phyloP scores from a whole-genome alignment of 2,797 vertebrate species.

The Chelon auratus region DNA sequence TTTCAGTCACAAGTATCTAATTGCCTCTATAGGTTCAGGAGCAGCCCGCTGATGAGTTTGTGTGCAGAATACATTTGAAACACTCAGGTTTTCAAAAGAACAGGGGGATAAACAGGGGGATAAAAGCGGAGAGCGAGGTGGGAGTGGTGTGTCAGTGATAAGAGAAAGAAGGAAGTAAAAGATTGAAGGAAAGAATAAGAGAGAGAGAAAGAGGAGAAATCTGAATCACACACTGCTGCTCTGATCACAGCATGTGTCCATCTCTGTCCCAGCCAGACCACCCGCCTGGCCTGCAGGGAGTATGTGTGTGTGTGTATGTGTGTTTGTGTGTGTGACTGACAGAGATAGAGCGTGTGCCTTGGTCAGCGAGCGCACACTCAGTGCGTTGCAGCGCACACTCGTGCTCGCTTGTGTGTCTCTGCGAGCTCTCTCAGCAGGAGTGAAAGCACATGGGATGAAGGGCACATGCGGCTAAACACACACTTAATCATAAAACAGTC shows the following conservation, averaged over 20 bases:
- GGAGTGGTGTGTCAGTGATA: constrained; percentile 52
- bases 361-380: constrained; percentile 49
- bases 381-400: constrained; percentile 43
- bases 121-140: constrained; percentile 42
- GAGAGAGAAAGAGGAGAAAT: constrained; percentile 44
- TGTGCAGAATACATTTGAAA: constrained; percentile 74
- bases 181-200: constrained; percentile 48
- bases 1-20: constrained; percentile 66
- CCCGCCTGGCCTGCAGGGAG: constrained; percentile 66
- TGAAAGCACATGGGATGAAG: constrained; percentile 70
- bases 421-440: constrained; percentile 65
- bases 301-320: constrained; percentile 35
- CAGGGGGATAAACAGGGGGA: constrained; percentile 59
- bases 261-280: constrained; percentile 71
- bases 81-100: constrained; percentile 63
- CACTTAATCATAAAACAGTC: constrained; percentile 61
- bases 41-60: constrained; percentile 62
- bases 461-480: constrained; percentile 68
- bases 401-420: constrained; percentile 20
- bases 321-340: constrained; percentile 44
- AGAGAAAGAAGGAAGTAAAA: constrained; percentile 55
- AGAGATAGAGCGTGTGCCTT: constrained; percentile 33
- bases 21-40: constrained; percentile 60
- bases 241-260: constrained; percentile 78
- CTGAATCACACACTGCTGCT: constrained; percentile 72